Evolutionary conservation across 2,797 vertebrate genomes (phyloP).

Genomic region (Rhadinocentrus ornatus): DNA sequence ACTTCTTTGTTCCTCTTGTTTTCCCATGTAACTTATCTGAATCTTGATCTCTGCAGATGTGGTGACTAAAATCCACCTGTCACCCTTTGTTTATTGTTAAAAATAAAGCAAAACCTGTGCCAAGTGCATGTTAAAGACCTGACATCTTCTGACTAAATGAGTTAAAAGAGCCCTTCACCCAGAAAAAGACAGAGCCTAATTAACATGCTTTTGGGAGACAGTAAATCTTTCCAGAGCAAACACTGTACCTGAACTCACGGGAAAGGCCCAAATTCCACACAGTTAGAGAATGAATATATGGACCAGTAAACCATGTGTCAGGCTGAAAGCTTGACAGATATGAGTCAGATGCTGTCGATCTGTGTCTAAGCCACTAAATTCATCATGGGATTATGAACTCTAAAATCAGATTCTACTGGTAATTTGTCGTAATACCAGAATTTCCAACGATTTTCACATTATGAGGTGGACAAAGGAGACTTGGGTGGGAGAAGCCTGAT

Average conservation of each 20-base stretch:
- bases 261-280: constrained; percentile 78
- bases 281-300: constrained; percentile 30
- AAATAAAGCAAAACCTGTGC: constrained; percentile 15
- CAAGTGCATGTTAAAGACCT: constrained; percentile 7
- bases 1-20: neutral
- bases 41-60: constrained; percentile 1
- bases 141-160: constrained; percentile 41
- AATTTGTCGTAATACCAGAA: constrained; percentile 10
- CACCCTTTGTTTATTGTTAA: constrained; percentile 28
- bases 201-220: constrained; percentile 76
- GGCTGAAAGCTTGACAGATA: constrained; percentile 36
- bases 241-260: constrained; percentile 59
- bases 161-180: constrained; percentile 64
- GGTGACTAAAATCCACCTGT: constrained; percentile 1
- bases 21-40: neutral
- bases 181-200: constrained; percentile 69
- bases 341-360: constrained; percentile 42
- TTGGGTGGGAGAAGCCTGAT: constrained; percentile 63
- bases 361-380: constrained; percentile 16
- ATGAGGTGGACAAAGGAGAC: constrained; percentile 17
- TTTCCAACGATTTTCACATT: constrained; percentile 25
- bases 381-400: constrained; percentile 10
- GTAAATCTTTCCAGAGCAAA: constrained; percentile 76
- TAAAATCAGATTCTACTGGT: constrained; percentile 16
- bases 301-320: constrained; percentile 46